Base-by-base conservation (phyloP, 37 sponge, comb jelly and placozoan species). In the Corticium candelabrum region DNA sequence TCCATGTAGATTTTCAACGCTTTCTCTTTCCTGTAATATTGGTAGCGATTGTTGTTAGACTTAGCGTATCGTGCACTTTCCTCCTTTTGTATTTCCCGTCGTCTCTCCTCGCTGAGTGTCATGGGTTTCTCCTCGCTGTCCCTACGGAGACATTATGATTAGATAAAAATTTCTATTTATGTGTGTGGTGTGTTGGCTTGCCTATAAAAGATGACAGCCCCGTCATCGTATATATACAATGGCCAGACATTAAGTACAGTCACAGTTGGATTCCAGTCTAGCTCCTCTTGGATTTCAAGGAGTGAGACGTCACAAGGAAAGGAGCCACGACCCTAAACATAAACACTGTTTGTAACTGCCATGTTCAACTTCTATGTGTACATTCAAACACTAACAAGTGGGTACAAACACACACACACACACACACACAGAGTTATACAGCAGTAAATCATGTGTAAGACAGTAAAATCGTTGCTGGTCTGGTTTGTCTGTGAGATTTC, bases 271-370 rank as follows among this genome's bases (percentile, higher is more conserved):
- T 92, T 84, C 96, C 96, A 95, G 34, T 92, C 85, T 40, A 89
- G 68, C 0, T 95, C 90, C 31, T 80, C 82, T n/a, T 92, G 86
- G 30, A 95, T 69, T 15, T 95, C 93, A 68, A 95, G 80, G 33
- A 85, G 75, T 0, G 93, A 89, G 41, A 89, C 74, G 41, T 95
- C 90, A 83, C 85, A 81, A 1, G 96, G 96, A 68, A 95, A 95
- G 35, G 85, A 73, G 0, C 90, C 90, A 67, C 78, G 80, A 0
- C 89, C 86, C 85, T 90, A 37, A 7, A 77, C 79, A 82, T 38
- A 27, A 74, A 41, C 31, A 80, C 76, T n/a, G n/a, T n/a, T n/a
- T n/a, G n/a, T n/a, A n/a, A n/a, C n/a, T n/a, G n/a, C n/a, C n/a
- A n/a, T n/a, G n/a, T n/a, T n/a, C n/a, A n/a, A n/a, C n/a, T n/a